Evolutionary conservation across 2,113 vertebrate genomes (phyloP), one percentile per base, ranked within the genome.

Genomic region (Lagenorhynchus albirostris): DNA sequence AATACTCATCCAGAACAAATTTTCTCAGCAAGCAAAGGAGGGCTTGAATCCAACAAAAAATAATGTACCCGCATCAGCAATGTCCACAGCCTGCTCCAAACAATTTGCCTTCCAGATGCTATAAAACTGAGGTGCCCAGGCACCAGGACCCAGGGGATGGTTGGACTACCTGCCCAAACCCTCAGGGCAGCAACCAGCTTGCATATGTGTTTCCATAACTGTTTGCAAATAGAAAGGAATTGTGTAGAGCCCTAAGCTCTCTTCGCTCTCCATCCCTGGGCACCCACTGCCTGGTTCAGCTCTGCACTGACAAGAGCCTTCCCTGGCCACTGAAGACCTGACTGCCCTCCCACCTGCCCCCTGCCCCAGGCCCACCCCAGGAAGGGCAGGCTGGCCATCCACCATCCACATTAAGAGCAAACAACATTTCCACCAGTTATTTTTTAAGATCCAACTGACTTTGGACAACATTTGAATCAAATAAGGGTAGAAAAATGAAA

Each of bases 31-130:
- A 91, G 81, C 89, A 83, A 68, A 89, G n/a, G 77, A 96, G 36
- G 81, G 67, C 91, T 93, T 15, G 36, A 47, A 33, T 80, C 93
- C 97, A 96, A 93, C 55, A 89, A 77, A 92, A 95, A 95, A 60
- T 92, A 33, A 89, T 73, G 88, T 96, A 68, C 88, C 23, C 2
- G 60, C 90, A 88, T 92, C 84, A 63, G 79, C 74, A 71, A 77
- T 81, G 84, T 73, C 79, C 71, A 92, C 23, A 20, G 91, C 58
- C 74, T 83, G 44, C 81, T 60, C 93, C 91, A 94, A 74, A 86
- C 91, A 36, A 44, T 33, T 63, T 89, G 60, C 55, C 79, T 81
- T 97, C 95, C 93, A 95, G 95, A 68, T 38, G 47, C 71, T 38
- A 9, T 92, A 93, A 91, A 96, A 31, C 67, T 1, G 31, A 91